These are phyloP conservation scores for Rhyacophila evoluta DNA, from an alignment of 2,888 invertebrate species.

Conservation along the genomic window DNA sequence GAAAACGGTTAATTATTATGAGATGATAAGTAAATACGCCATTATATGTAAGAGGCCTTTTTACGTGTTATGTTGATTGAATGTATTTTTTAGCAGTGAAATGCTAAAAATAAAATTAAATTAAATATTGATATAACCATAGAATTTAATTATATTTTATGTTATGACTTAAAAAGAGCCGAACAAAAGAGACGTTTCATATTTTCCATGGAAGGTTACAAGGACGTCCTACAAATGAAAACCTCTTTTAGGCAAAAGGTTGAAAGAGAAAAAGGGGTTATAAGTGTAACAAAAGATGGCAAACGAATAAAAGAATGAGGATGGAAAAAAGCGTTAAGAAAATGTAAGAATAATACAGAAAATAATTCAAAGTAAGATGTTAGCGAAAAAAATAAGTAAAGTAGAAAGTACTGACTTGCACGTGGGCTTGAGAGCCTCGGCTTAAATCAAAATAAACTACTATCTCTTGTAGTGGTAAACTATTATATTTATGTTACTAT, in stretches of 20 bases:
- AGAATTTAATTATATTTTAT: too few relatives aligned
- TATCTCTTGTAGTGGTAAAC: not conserved
- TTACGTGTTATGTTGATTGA: too few relatives aligned
- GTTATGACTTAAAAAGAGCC: too few relatives aligned
- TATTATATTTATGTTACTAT: not conserved
- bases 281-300: constrained; percentile 29
- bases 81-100: too few relatives aligned
- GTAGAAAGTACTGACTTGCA: not conserved
- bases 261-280: not conserved
- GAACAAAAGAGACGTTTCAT: not conserved
- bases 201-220: not conserved
- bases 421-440: not conserved
- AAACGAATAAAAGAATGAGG: constrained; percentile 31
- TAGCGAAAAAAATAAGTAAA: not conserved
- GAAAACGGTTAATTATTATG: too few relatives aligned
- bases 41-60: too few relatives aligned
- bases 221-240: not conserved
- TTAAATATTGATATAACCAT: too few relatives aligned
- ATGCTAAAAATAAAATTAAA: too few relatives aligned
- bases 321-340: constrained; percentile 25
- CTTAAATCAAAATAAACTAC: not conserved
- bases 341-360: constrained; percentile 41
- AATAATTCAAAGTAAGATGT: constrained; percentile 30
- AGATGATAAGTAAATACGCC: too few relatives aligned
- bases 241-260: constrained; percentile 13